These are phyloP conservation scores for Trissoscelio sp. DNA, from an alignment of 2,888 invertebrate genomes.

Conservation along the genomic window DNA sequence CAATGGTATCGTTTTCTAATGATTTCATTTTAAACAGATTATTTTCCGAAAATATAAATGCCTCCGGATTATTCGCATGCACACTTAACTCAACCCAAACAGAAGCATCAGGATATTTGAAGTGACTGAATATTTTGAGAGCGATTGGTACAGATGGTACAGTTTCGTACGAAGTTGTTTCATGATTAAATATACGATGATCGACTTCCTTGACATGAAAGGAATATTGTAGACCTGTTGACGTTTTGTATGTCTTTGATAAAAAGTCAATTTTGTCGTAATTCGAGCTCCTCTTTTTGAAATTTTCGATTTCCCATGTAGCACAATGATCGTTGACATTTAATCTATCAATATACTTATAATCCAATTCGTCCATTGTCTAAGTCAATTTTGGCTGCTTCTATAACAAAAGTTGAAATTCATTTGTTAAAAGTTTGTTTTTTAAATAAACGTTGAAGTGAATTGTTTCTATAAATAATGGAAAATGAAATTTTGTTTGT, in stretches of 20 bases:
- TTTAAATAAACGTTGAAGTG: too few relatives aligned
- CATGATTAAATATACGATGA: background rate
- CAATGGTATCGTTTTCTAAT: background rate
- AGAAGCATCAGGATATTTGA: background rate
- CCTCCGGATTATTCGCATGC: background rate
- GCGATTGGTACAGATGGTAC: slow-evolving; percentile 1
- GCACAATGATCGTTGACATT: background rate
- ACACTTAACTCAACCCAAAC: slow-evolving; percentile 1
- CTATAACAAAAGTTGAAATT: background rate
- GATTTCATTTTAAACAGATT: background rate
- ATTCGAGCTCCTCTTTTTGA: slow-evolving; percentile 1
- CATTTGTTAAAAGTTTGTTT: too few relatives aligned
- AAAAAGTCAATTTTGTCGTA: background rate
- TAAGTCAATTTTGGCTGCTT: background rate
- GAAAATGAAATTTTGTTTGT: too few relatives aligned
- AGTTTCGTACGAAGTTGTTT: background rate
- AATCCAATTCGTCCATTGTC: background rate
- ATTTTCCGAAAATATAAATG: background rate
- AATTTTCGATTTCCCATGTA: slow-evolving; percentile 1
- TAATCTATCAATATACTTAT: background rate
- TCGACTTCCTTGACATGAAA: slow-evolving; percentile 10
- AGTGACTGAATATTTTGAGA: background rate
- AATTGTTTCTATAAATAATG: too few relatives aligned
- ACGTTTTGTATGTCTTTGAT: background rate
- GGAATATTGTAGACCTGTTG: background rate